Conservation (phyloP, 2,888 invertebrate species). For the Homarus gammarus region DNA sequence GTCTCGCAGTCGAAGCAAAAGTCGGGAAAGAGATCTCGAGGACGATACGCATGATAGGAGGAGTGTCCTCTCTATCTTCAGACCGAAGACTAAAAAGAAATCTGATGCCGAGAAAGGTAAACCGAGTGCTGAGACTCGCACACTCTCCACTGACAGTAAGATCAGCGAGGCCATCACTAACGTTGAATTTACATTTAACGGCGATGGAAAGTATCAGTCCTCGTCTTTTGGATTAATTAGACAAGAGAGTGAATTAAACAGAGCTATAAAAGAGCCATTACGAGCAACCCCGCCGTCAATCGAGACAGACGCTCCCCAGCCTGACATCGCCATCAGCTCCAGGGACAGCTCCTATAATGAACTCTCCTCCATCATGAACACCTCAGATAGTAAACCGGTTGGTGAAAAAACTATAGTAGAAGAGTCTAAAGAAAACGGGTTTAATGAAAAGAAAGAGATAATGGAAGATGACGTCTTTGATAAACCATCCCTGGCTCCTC, state of each 20-base stretch:
- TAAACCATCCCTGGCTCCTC: conserved; percentile 32
- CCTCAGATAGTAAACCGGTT: conserved; percentile 3
- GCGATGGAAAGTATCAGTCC: conserved; percentile 78
- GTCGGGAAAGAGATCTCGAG: conserved; percentile 70
- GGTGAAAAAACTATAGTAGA: not conserved
- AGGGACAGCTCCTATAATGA: conserved; percentile 68
- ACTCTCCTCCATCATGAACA: conserved; percentile 61
- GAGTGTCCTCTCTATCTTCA: conserved; percentile 73
- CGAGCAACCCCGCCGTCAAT: conserved; percentile 12
- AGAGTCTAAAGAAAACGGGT: conserved; percentile 9
- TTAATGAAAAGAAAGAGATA: conserved; percentile 21
- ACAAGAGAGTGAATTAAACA: conserved; percentile 67
- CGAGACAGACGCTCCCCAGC: conserved; percentile 28
- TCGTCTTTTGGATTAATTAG: conserved; percentile 65
- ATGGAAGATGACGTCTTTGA: conserved; percentile 58
- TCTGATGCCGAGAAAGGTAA: conserved; percentile 60
- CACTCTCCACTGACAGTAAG: conserved; percentile 80
- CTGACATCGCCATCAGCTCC: conserved; percentile 36
- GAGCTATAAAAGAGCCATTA: conserved; percentile 64
- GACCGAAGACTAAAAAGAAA: conserved; percentile 73
- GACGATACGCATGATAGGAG: conserved; percentile 75
- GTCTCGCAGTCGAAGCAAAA: conserved; percentile 81
- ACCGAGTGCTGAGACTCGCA: conserved; percentile 78
- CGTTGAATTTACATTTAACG: conserved; percentile 80
- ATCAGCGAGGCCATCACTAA: conserved; percentile 80